Evolutionary conservation across 2,113 vertebrate species (phyloP).

Genomic region (Pipa parva): DNA sequence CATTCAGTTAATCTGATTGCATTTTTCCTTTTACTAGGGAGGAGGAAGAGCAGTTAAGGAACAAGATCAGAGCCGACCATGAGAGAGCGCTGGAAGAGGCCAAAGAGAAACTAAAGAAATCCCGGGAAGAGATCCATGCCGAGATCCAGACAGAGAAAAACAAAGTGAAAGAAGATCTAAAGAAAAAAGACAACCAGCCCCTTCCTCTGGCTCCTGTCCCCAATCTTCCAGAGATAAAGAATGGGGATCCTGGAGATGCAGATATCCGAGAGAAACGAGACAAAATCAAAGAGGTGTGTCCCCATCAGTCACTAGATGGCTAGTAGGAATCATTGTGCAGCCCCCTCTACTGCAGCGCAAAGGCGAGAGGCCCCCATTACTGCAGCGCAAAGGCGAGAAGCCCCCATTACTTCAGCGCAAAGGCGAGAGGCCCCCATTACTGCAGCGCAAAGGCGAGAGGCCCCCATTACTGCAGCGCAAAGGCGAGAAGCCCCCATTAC

Average conservation of each 20-base stretch:
- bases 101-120: constrained; percentile 94
- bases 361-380: no score
- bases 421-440: no score
- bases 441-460: no score
- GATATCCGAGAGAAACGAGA: constrained; percentile 86
- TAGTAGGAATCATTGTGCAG: no score
- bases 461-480: no score
- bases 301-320: no score
- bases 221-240: constrained; percentile 82
- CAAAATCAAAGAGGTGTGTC: constrained; percentile 89
- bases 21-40: constrained; percentile 66
- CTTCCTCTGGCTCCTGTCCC: constrained; percentile 87
- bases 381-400: no score
- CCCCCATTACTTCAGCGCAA: no score
- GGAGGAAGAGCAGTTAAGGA: constrained; percentile 92
- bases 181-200: constrained; percentile 75
- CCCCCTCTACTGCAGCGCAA: no score
- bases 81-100: constrained; percentile 95
- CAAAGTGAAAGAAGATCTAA: constrained; percentile 83
- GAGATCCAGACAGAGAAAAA: constrained; percentile 97
- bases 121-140: constrained; percentile 84
- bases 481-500: no score
- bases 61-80: constrained; percentile 95
- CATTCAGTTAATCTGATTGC: no score
- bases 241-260: constrained; percentile 81